Conservation (phyloP, 2,113 vertebrate genomes). For the Lipotes vexillifer region DNA sequence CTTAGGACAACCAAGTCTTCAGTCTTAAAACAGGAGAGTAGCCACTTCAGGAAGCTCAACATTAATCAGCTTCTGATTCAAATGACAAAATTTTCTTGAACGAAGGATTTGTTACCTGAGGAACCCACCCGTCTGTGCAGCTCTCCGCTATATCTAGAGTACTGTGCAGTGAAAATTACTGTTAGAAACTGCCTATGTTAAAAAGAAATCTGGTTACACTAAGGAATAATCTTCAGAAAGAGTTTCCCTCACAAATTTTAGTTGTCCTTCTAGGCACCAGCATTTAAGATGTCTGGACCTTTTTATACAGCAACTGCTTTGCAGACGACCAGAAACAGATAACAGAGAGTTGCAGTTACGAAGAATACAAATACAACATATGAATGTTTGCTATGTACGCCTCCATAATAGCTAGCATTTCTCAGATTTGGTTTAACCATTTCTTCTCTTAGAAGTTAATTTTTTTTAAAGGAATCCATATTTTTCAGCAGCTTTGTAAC, state of each 20-base stretch:
- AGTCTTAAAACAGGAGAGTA: not conserved
- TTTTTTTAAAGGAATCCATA: not conserved
- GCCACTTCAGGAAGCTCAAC: not conserved
- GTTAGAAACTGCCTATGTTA: not conserved
- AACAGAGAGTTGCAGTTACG: not conserved
- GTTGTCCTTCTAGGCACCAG: not conserved
- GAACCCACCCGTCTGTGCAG: not conserved
- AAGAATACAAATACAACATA: not conserved
- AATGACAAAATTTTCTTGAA: not conserved
- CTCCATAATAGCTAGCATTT: not conserved
- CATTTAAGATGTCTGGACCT: not conserved
- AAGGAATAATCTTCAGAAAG: not conserved
- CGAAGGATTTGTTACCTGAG: not conserved
- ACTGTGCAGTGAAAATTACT: not conserved
- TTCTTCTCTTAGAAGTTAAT: not conserved
- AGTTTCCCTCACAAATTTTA: not conserved
- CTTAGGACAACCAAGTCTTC: not conserved
- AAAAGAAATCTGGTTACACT: not conserved
- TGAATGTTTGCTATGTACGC: not conserved
- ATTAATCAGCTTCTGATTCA: not conserved
- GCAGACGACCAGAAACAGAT: not conserved
- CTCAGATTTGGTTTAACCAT: not conserved
- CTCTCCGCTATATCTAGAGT: not conserved
- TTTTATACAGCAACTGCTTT: not conserved
- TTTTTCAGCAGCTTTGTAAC: constrained; percentile 1